Evolutionary conservation across 2,888 invertebrate species (phyloP), one percentile per base, ranked within the genome.

Genomic region (Xestia ashworthii): DNA sequence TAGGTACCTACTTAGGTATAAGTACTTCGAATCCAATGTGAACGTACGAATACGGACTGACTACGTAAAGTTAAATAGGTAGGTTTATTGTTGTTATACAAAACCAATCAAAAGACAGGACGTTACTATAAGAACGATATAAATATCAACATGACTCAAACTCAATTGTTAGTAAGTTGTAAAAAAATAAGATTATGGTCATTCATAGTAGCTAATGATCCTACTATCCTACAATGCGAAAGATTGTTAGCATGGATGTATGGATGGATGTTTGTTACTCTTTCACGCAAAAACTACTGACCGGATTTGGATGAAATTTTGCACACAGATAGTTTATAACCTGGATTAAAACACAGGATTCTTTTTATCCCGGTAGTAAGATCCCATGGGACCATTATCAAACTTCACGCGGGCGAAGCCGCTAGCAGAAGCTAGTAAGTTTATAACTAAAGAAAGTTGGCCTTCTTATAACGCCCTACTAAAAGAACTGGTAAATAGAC

Each of bases 51-150:
- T 19, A 64, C n/a, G 22, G 8, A 44, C 65, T 66, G 16, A 44
- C 44, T 46, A 55, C 38, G 53, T 25, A 5, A 12, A 46, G 32
- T 80, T 44, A 78, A 50, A 38, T 32, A 80, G 41, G 46, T 32
- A 32, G 19, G 64, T 64, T 58, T 55, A 68, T 62, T 72, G 46
- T 41, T 74, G 22, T 38, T 62, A n/a, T n/a, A 64, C 9, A 32
- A 58, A 58, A 25, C 66, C 66, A 76, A 64, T 82, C 62, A 55
- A 64, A 76, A 74, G 38, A 48, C 25, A 32, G 60, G 22, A 67
- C 32, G 41, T 76, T 65, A 50, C 14, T 65, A 8, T 58, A 50
- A 41, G 80, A 80, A 64, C 62, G 53, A 14, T n/a, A 53, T n/a
- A n/a, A 12, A 55, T n/a, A 48, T 55, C n/a, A 41, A 55, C 16